These are phyloP conservation scores for Phylloscopus trochilus DNA, from an alignment of 2,113 vertebrate species.

Conservation along the genomic window DNA sequence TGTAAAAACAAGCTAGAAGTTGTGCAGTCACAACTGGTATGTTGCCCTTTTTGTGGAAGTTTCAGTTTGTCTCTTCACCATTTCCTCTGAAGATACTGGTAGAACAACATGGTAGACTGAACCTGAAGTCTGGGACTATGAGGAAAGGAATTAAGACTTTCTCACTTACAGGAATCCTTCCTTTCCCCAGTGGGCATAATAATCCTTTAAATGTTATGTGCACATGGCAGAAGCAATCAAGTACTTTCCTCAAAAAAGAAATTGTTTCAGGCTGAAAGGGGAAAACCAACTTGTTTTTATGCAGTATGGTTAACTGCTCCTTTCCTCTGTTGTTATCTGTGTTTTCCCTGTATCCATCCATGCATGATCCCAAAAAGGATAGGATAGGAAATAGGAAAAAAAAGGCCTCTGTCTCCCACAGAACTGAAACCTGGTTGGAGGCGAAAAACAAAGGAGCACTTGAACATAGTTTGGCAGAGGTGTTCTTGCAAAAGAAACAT, in stretches of 20 bases:
- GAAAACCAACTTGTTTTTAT: background rate
- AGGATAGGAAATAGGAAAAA: too few species aligned
- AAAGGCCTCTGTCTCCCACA: background rate
- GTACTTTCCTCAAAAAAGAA: background rate
- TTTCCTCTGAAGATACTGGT: background rate
- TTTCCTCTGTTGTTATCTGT: background rate
- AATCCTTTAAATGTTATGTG: background rate
- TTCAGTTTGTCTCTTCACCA: background rate
- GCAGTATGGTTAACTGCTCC: background rate
- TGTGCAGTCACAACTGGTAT: background rate
- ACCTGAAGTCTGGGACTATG: background rate
- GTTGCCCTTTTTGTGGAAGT: background rate
- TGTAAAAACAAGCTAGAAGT: background rate
- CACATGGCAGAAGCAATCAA: accelerated
- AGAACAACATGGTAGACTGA: background rate
- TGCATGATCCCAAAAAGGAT: background rate
- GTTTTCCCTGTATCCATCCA: background rate
- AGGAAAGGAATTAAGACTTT: background rate
- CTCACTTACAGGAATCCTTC: background rate
- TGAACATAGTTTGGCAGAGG: background rate
- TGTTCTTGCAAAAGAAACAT: background rate
- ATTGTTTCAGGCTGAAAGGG: background rate
- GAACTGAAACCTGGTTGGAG: background rate
- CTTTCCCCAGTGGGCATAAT: background rate
- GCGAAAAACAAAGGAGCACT: background rate